Evolutionary conservation across 2,797 vertebrate genomes (phyloP).

Genomic region (Cyclopterus lumpus): DNA sequence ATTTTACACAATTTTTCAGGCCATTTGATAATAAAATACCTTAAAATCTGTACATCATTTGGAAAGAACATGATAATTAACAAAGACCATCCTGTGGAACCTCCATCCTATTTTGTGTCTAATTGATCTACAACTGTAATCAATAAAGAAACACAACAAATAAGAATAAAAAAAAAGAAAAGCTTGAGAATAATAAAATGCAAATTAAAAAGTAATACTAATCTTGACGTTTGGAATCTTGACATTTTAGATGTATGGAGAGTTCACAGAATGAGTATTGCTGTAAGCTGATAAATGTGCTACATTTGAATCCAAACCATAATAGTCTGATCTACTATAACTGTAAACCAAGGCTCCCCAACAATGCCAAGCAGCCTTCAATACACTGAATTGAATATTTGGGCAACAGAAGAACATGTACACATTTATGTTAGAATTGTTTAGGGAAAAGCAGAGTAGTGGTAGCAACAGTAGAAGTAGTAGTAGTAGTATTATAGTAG

Average conservation of each 20-base stretch:
- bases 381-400: neutral
- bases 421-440: neutral
- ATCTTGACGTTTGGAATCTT: neutral
- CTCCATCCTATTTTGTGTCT: neutral
- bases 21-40: neutral
- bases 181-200: neutral
- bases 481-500: neutral
- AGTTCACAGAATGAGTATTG: neutral
- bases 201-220: neutral
- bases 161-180: neutral
- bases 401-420: neutral
- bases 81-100: neutral
- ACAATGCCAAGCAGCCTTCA: neutral
- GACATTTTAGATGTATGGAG: neutral
- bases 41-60: neutral
- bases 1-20: neutral
- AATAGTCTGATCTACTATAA: neutral
- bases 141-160: neutral
- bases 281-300: too few species aligned
- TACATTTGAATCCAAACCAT: neutral
- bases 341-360: neutral
- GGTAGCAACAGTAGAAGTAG: neutral
- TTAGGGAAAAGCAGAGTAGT: neutral
- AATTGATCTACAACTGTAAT: neutral
- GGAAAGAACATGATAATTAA: neutral